Conservation (phyloP, 2,888 invertebrate species). For the Ligdia adustata region DNA sequence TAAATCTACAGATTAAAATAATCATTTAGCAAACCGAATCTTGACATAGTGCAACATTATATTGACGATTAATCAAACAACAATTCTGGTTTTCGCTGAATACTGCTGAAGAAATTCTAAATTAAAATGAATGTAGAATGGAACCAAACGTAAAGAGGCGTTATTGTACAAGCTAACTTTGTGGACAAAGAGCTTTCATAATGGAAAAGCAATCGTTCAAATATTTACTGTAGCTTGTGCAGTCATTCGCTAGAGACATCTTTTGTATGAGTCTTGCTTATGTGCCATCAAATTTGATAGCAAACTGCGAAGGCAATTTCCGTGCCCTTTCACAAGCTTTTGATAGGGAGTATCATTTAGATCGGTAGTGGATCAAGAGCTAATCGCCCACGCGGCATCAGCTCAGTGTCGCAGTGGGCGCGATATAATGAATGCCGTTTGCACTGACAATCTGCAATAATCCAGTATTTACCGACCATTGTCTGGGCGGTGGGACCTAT, state of each 20-base stretch:
- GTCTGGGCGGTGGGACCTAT: conserved; percentile 42
- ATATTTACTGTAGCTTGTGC: conserved; percentile 4
- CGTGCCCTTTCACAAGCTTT: conserved; percentile 19
- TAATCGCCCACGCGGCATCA: conserved; percentile 28
- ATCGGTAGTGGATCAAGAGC: conserved; percentile 38
- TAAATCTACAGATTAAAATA: conserved; percentile 26
- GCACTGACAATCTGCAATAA: conserved; percentile 54
- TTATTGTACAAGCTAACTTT: conserved; percentile 1
- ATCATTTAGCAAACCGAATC: conserved; percentile 13
- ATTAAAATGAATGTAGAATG: conserved; percentile 12
- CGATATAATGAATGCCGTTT: conserved; percentile 55
- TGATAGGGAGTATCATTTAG: conserved; percentile 21
- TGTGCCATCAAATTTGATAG: conserved; percentile 11
- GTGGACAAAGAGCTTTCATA: conserved; percentile 12
- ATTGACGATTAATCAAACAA: too few relatives aligned
- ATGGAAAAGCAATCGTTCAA: conserved; percentile 10
- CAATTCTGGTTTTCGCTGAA: conserved; percentile 9
- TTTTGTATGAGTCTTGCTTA: conserved; percentile 12
- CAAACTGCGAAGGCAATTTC: conserved; percentile 9
- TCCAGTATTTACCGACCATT: conserved; percentile 61
- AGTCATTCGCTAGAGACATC: neutral
- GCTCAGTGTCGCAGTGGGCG: conserved; percentile 51
- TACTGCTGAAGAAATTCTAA: conserved; percentile 19
- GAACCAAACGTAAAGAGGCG: conserved; percentile 14
- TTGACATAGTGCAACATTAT: conserved; percentile 4